Evolutionary conservation across 23 tunicate genomes (phyloP).

Genomic region (Halocynthia roretzi): DNA sequence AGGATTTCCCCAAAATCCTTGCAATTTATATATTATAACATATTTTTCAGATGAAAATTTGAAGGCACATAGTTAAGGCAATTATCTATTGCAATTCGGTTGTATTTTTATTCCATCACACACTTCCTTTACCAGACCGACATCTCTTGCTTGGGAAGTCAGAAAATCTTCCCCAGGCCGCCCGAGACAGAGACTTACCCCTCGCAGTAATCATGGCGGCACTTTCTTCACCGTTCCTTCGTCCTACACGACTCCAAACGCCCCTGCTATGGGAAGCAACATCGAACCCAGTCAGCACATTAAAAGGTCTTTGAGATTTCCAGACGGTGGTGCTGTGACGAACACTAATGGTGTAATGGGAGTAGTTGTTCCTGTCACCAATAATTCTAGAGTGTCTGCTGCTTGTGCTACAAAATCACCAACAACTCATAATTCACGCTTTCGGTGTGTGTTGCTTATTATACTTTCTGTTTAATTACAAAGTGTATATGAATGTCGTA

Average conservation of each 20-base stretch:
- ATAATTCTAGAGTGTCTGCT: constrained; percentile 13
- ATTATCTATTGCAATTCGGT: no score
- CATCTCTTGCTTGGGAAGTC: constrained; percentile 96
- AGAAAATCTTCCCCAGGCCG: constrained; percentile 95
- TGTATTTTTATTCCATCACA: no score
- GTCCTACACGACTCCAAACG: neutral
- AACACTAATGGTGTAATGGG: neutral
- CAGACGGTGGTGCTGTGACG: neutral
- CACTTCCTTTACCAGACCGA: constrained; percentile 35
- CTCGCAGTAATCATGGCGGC: constrained; percentile 12
- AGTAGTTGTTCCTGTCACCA: neutral
- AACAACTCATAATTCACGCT: neutral
- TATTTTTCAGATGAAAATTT: no score
- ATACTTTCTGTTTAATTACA: no score
- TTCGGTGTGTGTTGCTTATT: constrained; percentile 18
- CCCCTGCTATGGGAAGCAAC: neutral
- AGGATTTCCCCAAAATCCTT: no score
- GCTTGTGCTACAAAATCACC: constrained; percentile 5
- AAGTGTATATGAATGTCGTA: no score
- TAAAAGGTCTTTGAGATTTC: constrained; percentile 26
- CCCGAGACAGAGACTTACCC: constrained; percentile 59
- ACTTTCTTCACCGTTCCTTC: neutral
- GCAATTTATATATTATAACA: no score
- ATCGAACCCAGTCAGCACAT: neutral
- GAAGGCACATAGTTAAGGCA: no score